Base-by-base conservation (phyloP, 2,888 invertebrate species). In the Merodon equestris region DNA sequence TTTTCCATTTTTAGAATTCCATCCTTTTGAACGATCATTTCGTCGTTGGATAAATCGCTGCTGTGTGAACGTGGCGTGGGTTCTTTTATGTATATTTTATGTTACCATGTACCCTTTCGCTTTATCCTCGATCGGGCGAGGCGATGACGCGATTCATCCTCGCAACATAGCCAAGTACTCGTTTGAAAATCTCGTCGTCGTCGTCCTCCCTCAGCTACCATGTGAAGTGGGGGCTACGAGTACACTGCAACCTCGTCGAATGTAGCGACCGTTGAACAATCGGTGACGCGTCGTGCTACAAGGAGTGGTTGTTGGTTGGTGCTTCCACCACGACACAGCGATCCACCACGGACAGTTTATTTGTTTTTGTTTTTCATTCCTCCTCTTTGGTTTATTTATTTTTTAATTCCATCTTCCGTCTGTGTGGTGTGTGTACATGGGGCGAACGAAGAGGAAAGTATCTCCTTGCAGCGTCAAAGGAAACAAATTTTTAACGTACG, bases 1-100 rank as follows among this genome's bases (percentile, higher is more conserved):
- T 70, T 79, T 70, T 79, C 74, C 73, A 79, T 79, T 79, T 79
- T 79, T 74, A 74, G 64, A 38, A 34, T 67, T 63, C 48, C 68
- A 63, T 63, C 61, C 73, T 63, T 63, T 74, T 63, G 48, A 4
- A 4, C 27, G 27, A 4, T 27, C 57, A 45, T 50, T 66, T 44
- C 45, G 51, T 38, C 60, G 10, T 60, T 66, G 9, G 38, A 64
- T 40, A 54, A 13, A 19, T 18, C 13, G 40, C 56, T 18, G 19
- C 17, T 27, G 34, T 34, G 15, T 18, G 45, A 68, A 34, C 64
- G 54, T 60, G 68, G 79, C 70, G 74, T 79, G 79, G 74, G 79
- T 70, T 74, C 36, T 10, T 64, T 72, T 64, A 34, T 68, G 34
- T 53, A 53, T 63, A 53, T 27, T 27, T 27, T 27, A 27, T 27